phyloP scores from a whole-genome alignment of 2,113 vertebrate genomes.

The Tyrannus savana region DNA sequence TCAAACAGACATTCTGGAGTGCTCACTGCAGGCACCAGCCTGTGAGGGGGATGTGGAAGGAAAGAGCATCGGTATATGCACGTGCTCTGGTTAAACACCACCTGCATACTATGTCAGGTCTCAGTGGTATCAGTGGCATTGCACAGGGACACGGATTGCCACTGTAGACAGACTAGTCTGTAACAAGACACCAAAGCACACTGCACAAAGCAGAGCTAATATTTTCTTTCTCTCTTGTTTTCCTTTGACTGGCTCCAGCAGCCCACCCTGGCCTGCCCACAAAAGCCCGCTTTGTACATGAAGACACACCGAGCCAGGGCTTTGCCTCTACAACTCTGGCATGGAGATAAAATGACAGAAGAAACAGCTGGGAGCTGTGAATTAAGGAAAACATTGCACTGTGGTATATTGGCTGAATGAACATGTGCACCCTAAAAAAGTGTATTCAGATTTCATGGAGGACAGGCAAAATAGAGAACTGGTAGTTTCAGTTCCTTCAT shows the following conservation, averaged over 20 bases:
- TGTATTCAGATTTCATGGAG: background rate
- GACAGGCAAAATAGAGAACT: background rate
- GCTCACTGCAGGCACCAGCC: background rate
- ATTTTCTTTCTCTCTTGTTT: conserved; percentile 23
- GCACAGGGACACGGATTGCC: background rate
- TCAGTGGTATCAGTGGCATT: background rate
- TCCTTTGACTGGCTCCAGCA: background rate
- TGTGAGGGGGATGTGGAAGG: background rate
- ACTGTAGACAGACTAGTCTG: background rate
- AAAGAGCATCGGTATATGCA: background rate
- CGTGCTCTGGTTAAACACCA: background rate
- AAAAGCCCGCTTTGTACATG: background rate
- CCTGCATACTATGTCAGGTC: background rate
- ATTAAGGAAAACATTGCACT: background rate
- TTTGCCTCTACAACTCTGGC: background rate
- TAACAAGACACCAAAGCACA: background rate
- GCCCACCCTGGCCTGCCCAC: background rate
- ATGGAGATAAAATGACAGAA: background rate
- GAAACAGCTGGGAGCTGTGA: background rate
- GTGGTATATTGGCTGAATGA: background rate
- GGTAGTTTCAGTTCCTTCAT: background rate
- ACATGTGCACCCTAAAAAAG: background rate
- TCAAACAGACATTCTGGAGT: background rate
- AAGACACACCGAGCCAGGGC: background rate
- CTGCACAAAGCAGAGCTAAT: background rate